A percentile compares a stretch with the other conserved stretches of the same genome.
These are phyloP conservation scores for Spea multiplicata DNA, from an alignment of 2,113 vertebrate genomes.

Conservation along the genomic window DNA sequence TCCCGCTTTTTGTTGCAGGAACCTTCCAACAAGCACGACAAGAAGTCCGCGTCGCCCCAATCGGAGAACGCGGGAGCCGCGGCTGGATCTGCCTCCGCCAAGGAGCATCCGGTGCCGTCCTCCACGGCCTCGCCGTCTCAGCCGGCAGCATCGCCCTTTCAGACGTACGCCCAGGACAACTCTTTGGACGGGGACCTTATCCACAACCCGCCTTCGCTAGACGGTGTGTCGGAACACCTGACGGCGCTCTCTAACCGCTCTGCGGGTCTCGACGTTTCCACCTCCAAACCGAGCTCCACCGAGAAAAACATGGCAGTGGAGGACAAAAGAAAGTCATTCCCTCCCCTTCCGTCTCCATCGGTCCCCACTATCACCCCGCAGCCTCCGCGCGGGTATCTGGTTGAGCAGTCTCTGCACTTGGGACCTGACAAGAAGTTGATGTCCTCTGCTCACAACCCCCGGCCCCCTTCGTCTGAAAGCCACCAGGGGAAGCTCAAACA, in stretches of 20 bases:
- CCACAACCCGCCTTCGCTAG: constrained; percentile 62
- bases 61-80: neutral
- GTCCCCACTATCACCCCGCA: constrained; percentile 58
- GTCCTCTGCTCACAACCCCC: constrained; percentile 60
- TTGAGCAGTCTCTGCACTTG: constrained; percentile 69
- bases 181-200: constrained; percentile 66
- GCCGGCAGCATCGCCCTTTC: constrained; percentile 50
- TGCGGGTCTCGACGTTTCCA: constrained; percentile 56
- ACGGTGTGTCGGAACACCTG: constrained; percentile 67
- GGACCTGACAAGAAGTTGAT: constrained; percentile 72
- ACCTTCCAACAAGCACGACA: neutral
- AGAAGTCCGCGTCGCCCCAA: constrained; percentile 17
- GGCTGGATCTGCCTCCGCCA: neutral
- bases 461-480: constrained; percentile 55
- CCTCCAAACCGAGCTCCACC: constrained; percentile 50
- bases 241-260: constrained; percentile 63
- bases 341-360: constrained; percentile 57
- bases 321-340: constrained; percentile 67
- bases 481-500: constrained; percentile 64
- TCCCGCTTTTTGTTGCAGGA: constrained; percentile 3
- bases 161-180: constrained; percentile 61
- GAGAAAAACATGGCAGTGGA: constrained; percentile 65
- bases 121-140: constrained; percentile 46
- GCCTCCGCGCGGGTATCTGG: constrained; percentile 72
- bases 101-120: neutral